These are phyloP conservation scores for Aradus depressus DNA, from an alignment of 2,888 invertebrate genomes.

Conservation along the genomic window DNA sequence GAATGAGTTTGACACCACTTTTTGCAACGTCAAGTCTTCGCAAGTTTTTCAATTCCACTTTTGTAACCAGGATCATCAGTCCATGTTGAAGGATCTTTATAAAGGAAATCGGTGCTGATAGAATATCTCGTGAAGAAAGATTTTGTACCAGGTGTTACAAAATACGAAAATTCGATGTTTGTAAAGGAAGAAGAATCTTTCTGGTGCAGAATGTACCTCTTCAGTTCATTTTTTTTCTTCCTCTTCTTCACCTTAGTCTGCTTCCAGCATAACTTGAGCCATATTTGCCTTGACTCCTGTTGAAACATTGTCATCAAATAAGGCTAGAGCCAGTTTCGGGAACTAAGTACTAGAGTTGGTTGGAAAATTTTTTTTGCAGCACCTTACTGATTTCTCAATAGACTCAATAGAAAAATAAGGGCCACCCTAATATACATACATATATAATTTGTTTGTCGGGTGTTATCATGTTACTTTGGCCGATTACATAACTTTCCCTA, in stretches of 20 bases:
- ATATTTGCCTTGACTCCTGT: neutral
- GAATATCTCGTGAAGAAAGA: conserved; percentile 1
- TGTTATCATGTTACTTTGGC: too few relatives aligned
- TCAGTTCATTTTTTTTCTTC: conserved; percentile 3
- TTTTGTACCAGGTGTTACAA: conserved; percentile 7
- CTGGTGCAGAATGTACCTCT: neutral
- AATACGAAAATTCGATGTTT: conserved; percentile 1
- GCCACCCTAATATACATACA: too few relatives aligned
- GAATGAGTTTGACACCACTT: conserved; percentile 20
- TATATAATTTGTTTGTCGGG: too few relatives aligned
- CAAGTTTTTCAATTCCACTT: conserved; percentile 3
- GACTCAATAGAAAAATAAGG: too few relatives aligned
- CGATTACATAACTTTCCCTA: too few relatives aligned
- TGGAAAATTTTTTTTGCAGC: neutral
- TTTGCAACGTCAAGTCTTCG: conserved; percentile 13
- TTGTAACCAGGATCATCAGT: conserved; percentile 3
- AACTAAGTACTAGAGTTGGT: neutral
- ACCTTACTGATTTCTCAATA: neutral
- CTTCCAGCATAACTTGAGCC: conserved; percentile 6
- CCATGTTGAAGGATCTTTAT: neutral
- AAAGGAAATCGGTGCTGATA: neutral
- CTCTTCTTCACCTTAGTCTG: neutral
- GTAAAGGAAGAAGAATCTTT: conserved; percentile 7
- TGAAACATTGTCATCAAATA: conserved; percentile 7
- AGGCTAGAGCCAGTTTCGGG: neutral